Percentiles rank a stretch among this genome's conserved stretches.
These are phyloP conservation scores for Drosophila nr. perissopoda DNA, from an alignment of 2,888 invertebrate species.

Conservation along the genomic window DNA sequence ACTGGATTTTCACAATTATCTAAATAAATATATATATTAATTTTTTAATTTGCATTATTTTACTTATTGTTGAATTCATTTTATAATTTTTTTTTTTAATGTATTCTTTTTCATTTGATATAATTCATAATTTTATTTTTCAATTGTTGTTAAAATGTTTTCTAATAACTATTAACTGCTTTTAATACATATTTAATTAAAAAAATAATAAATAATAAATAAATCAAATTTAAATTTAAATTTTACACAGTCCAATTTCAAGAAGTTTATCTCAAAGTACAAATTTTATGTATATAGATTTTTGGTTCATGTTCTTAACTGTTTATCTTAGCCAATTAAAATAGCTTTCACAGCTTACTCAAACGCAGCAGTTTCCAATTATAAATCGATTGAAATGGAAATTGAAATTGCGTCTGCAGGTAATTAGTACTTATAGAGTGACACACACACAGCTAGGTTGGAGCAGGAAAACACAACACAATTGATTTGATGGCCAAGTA, in stretches of 20 bases:
- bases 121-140: background rate
- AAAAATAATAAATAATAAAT: background rate
- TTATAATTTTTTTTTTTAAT: background rate
- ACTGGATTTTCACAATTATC: background rate
- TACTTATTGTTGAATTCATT: background rate
- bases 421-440: conserved; percentile 40
- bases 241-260: background rate
- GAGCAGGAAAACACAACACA: conserved; percentile 7
- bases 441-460: conserved; percentile 1
- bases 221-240: background rate
- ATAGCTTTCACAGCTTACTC: background rate
- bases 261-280: background rate
- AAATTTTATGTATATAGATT: background rate
- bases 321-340: background rate
- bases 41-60: background rate
- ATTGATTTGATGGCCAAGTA: conserved; percentile 41
- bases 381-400: conserved; percentile 41
- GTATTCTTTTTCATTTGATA: background rate
- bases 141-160: background rate
- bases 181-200: background rate
- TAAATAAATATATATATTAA: background rate
- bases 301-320: background rate
- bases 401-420: conserved; percentile 50
- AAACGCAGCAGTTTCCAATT: conserved; percentile 43
- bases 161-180: background rate